Base-by-base conservation (phyloP, 2,797 vertebrate genomes). In the Astyanax mexicanus region DNA sequence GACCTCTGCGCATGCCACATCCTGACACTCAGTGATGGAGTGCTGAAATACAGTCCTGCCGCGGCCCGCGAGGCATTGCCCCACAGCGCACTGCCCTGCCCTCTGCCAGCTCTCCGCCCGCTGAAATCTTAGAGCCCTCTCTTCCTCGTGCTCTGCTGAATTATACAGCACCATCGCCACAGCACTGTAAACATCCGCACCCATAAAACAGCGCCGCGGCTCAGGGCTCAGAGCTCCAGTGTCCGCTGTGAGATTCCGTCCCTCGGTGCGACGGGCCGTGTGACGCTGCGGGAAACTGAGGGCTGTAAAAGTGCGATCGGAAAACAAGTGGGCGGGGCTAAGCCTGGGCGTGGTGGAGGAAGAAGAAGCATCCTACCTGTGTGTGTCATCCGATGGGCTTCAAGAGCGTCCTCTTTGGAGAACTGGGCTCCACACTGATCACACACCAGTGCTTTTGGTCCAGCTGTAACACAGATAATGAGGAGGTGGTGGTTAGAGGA, bases 341-440 rank as follows among this genome's bases (percentile, higher is more conserved):
- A 57, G 60, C 65, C 17, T 72, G 49, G 29, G 29, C 5, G 29
- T 32, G 29, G 29, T 5, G 29, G 32, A 6, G 1, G n/a, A 13
- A 35, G 38, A 17, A 23, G 58, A 52, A 29, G 29, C 17, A 35
- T 89, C 90, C 3, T 95, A 99, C 98, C 97, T 12, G 96, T 97
- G 87, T 99, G 97, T 9, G 95, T 98, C 90, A 96, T 95, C 84
- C 97, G 93, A 91, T 99, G 98, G 4, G 94, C 91, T 81, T 98
- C 97, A 92, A 99, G 92, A 19, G 95, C 96, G 0, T 99, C 97
- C 80, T 99, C 97, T 71, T 97, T 98, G 0, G 97, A 96, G 90
- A 99, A 99, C 40, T 97, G 97, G 29, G 96, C 95, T 3, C 97
- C 98, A 0, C 98, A 99, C 89, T 99, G 97, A 88, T 99, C 97